These are phyloP conservation scores for Pseudocheirus occidentalis DNA, from an alignment of 2,797 vertebrate species.

Conservation along the genomic window DNA sequence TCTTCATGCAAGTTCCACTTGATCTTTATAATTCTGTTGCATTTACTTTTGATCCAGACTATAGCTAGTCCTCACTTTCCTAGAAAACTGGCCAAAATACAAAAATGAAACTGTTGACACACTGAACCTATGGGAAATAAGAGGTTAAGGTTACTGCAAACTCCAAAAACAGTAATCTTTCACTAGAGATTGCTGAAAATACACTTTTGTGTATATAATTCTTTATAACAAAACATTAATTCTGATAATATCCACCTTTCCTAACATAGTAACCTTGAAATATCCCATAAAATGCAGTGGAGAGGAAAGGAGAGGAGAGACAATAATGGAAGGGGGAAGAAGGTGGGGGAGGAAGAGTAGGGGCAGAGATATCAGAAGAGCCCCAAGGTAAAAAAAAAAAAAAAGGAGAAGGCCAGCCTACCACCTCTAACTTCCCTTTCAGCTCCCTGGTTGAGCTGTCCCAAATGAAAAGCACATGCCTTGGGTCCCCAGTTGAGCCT, in stretches of 20 bases:
- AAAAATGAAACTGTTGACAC: neutral
- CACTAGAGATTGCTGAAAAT: neutral
- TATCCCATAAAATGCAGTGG: neutral
- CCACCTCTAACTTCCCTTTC: neutral
- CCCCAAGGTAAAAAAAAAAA: neutral
- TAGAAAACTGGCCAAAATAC: neutral
- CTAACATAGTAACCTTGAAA: neutral
- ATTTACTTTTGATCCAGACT: neutral
- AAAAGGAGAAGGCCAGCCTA: neutral
- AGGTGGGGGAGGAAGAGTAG: neutral
- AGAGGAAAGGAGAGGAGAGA: neutral
- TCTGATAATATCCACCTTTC: neutral
- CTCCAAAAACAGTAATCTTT: neutral
- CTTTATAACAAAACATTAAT: neutral
- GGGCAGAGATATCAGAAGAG: neutral
- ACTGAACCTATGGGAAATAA: neutral
- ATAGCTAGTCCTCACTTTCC: neutral
- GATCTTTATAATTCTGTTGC: neutral
- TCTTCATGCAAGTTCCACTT: neutral
- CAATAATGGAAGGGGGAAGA: neutral
- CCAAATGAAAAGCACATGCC: neutral
- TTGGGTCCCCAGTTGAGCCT: neutral
- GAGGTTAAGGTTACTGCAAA: neutral
- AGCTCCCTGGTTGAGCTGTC: neutral
- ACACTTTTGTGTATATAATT: neutral